These are phyloP conservation scores for Clepsis dumicolana DNA, from an alignment of 2,888 invertebrate genomes.

Conservation along the genomic window DNA sequence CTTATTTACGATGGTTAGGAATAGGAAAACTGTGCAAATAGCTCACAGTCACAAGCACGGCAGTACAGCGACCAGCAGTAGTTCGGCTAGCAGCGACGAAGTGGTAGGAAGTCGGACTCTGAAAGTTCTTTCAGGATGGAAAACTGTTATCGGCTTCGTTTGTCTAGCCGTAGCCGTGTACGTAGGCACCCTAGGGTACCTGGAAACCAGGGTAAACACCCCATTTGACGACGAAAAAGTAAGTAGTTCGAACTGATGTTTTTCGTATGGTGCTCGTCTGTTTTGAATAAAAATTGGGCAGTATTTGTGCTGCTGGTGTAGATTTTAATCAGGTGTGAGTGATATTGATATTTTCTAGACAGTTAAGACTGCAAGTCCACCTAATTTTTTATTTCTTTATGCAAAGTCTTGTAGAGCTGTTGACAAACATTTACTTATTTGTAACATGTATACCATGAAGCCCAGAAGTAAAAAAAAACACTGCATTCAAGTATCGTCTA, in stretches of 20 bases:
- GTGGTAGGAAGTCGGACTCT: conserved; percentile 56
- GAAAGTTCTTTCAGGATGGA: conserved; percentile 80
- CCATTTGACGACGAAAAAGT: conserved; percentile 93
- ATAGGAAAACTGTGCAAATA: conserved; percentile 62
- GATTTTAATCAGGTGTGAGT: not conserved
- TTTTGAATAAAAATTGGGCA: conserved; percentile 5
- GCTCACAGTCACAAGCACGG: conserved; percentile 62
- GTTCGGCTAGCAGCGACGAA: conserved; percentile 62
- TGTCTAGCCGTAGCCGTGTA: conserved; percentile 90
- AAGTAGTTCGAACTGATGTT: conserved; percentile 38
- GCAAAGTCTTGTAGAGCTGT: not conserved
- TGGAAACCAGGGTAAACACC: conserved; percentile 95
- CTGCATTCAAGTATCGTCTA: too few species aligned
- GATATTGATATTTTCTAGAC: not conserved
- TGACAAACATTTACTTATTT: not conserved
- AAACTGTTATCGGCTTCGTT: conserved; percentile 85
- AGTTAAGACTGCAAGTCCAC: not conserved
- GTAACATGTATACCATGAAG: too few species aligned
- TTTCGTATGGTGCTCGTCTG: not conserved
- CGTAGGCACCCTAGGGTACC: conserved; percentile 92
- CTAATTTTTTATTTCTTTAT: not conserved
- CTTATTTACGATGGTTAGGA: conserved; percentile 65
- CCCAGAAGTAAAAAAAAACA: too few species aligned
- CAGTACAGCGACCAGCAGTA: conserved; percentile 68
- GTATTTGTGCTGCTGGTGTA: not conserved